Evolutionary conservation across 2,888 invertebrate species (phyloP), one percentile per base, ranked within the genome.

Genomic region (Myopa testacea): DNA sequence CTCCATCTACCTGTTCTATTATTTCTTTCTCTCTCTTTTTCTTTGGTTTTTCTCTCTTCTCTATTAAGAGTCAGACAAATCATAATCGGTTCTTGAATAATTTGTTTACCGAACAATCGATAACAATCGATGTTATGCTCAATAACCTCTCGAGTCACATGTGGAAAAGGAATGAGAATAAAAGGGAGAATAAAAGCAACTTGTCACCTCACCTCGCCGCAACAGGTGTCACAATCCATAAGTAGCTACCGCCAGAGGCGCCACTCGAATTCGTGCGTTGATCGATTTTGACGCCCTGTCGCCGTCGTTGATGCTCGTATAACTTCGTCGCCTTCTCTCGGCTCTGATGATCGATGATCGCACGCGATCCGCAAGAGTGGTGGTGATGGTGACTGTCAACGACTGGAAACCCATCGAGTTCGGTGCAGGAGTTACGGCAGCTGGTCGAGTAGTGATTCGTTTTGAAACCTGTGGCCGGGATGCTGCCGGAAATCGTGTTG

Each of bases 181-280:
- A 16, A n/a, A n/a, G 1, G 50, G 50, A 50, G 50, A 3, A 50
- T 2, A 50, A 10, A 50, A 50, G 50, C 10, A 50, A 50, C 8
- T 2, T 1, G 16, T n/a, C 55, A 12, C 55, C 55, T 86, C 82
- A 89, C 89, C 90, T 89, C 77, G 89, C 90, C 65, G 88, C 90
- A 83, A 89, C 89, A 87, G 89, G 89, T 87, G 89, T 89, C 82
- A 89, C 81, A 72, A 89, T 86, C 89, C 90, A 89, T 80, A 89
- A 84, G 82, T 88, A 87, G 79, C 88, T 87, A 37, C 84, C 52
- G 80, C 45, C 10, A 81, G 67, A 81, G 82, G 7, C 82, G 80
- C 82, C 83, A 37, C 38, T 65, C 65, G 34, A 26, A 4, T 10
- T 38, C n/a, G 73, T 60, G 50, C 78, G 73, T 26, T 1, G 26